phyloP scores from a whole-genome alignment of 2,797 vertebrate species.

The Platalea minor region DNA sequence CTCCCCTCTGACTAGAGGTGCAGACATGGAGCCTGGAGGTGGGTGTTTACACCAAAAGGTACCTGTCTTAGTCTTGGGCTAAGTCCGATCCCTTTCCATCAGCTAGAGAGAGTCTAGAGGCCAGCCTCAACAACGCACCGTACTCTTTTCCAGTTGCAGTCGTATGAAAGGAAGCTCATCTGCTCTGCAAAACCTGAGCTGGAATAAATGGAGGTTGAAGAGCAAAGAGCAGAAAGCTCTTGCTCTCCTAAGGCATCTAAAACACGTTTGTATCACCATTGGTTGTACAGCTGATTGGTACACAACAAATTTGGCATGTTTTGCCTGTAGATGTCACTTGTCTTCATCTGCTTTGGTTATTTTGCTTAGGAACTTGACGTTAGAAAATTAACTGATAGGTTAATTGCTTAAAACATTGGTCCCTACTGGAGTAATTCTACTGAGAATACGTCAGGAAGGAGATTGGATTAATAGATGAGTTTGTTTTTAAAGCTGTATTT shows the following conservation, averaged over 20 bases:
- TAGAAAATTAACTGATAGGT: constrained; percentile 30
- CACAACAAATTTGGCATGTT: constrained; percentile 15
- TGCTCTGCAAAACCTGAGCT: background rate
- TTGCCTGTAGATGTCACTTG: constrained; percentile 38
- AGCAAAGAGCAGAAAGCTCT: background rate
- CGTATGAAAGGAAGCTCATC: background rate
- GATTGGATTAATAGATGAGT: background rate
- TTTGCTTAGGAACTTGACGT: background rate
- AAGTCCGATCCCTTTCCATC: background rate
- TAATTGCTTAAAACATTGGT: constrained; percentile 39
- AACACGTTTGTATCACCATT: background rate
- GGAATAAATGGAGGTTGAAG: background rate
- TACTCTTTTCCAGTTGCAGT: background rate
- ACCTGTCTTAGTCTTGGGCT: background rate
- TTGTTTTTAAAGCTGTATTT: constrained; percentile 14
- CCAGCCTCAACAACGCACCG: background rate
- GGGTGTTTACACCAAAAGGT: background rate
- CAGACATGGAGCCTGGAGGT: background rate
- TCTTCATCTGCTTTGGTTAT: constrained; percentile 21
- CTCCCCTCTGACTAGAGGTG: background rate
- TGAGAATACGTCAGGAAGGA: background rate
- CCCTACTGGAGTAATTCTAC: background rate
- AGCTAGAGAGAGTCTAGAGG: background rate
- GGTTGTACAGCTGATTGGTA: background rate
- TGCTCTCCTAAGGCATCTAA: background rate